Conservation (phyloP, 1,140 invertebrate genomes). For the Drosophila virilis region DNA sequence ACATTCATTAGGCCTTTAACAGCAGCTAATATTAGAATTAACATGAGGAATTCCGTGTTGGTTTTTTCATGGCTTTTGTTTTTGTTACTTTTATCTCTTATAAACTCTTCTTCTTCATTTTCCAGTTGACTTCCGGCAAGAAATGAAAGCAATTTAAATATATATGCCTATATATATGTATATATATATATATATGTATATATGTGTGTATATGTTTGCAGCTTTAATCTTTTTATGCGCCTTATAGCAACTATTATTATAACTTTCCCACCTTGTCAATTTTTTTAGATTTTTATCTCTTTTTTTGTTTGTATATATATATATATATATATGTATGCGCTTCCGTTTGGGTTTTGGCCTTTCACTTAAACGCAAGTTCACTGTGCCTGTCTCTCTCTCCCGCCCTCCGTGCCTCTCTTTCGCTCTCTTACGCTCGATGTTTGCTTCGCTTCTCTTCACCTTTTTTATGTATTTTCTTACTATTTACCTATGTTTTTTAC, state of each 20-base stretch:
- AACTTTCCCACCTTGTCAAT: slow-evolving; percentile 30
- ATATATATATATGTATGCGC: neutral
- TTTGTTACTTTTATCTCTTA: neutral
- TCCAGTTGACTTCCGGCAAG: neutral
- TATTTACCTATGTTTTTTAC: slow-evolving; percentile 79
- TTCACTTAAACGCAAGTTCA: slow-evolving; percentile 31
- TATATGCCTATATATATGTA: neutral
- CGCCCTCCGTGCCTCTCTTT: neutral
- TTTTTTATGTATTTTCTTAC: slow-evolving; percentile 47
- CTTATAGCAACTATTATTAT: slow-evolving; percentile 1
- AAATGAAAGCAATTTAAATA: slow-evolving; percentile 14
- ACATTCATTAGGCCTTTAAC: slow-evolving; percentile 4
- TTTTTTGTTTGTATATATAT: neutral
- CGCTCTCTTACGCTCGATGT: neutral
- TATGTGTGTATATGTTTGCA: neutral
- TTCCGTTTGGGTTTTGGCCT: slow-evolving; percentile 33
- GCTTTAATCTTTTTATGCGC: neutral
- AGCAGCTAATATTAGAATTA: slow-evolving; percentile 24
- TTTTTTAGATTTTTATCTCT: neutral
- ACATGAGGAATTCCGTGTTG: slow-evolving; percentile 23
- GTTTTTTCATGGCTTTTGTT: neutral
- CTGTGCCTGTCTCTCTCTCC: neutral
- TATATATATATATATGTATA: too few species aligned
- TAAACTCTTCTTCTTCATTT: too few species aligned
- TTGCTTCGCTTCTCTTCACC: slow-evolving; percentile 15